These are phyloP conservation scores for Anser cygnoides DNA, from an alignment of 2,113 vertebrate genomes.

Conservation along the genomic window DNA sequence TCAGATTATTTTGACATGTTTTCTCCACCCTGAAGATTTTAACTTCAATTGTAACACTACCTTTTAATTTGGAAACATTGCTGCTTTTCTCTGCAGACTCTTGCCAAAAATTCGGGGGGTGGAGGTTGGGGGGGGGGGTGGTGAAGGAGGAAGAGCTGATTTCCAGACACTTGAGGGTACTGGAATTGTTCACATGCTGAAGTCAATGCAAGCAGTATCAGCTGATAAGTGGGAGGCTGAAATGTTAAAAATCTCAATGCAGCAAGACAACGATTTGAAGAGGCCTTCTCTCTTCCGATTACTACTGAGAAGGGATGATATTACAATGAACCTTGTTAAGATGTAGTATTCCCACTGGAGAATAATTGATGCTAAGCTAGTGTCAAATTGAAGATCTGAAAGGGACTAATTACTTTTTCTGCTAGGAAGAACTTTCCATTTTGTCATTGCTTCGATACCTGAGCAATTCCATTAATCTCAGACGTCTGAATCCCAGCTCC, in stretches of 20 bases:
- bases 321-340: conserved; percentile 37
- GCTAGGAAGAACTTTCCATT: conserved; percentile 34
- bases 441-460: conserved; percentile 5
- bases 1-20: conserved; percentile 19
- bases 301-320: conserved; percentile 17
- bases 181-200: conserved; percentile 4
- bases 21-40: conserved; percentile 1
- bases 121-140: neutral
- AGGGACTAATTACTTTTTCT: conserved; percentile 36
- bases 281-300: conserved; percentile 13
- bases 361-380: conserved; percentile 43
- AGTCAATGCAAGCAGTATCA: conserved; percentile 16
- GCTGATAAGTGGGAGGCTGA: conserved; percentile 24
- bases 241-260: conserved; percentile 33
- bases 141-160: neutral
- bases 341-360: conserved; percentile 45
- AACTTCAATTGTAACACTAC: neutral
- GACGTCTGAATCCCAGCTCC: neutral
- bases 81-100: conserved; percentile 6
- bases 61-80: neutral
- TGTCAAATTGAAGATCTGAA: conserved; percentile 51
- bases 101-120: neutral
- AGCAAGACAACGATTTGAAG: conserved; percentile 41
- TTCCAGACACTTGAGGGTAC: neutral
- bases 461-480: conserved; percentile 38